A percentile compares a stretch with the other conserved stretches of the same genome.
These are phyloP conservation scores for Tonatia bakeri DNA, from an alignment of 2,113 vertebrate genomes.

Conservation along the genomic window DNA sequence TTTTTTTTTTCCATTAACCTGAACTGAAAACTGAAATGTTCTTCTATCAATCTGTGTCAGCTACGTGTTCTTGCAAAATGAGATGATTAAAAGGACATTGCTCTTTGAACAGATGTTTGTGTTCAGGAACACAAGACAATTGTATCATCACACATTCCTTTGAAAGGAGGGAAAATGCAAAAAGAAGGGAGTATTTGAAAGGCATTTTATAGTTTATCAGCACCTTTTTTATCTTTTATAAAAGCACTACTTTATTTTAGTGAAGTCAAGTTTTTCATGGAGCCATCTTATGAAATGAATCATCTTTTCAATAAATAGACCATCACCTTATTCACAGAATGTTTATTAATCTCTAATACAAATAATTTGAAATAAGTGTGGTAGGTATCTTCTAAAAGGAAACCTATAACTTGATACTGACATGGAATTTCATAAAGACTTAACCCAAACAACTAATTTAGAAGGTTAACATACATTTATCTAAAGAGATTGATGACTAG, in stretches of 20 bases:
- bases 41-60: background rate
- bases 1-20: background rate
- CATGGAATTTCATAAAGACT: background rate
- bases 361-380: background rate
- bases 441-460: background rate
- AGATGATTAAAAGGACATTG: background rate
- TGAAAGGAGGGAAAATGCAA: background rate
- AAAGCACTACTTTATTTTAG: background rate
- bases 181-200: background rate
- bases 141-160: background rate
- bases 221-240: background rate
- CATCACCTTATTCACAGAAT: background rate
- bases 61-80: background rate
- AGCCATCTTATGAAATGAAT: background rate
- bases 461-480: background rate
- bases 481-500: background rate
- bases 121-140: background rate
- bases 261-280: background rate
- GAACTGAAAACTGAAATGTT: background rate
- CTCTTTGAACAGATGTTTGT: background rate
- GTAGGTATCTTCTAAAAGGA: background rate
- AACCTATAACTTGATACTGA: background rate
- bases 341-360: background rate
- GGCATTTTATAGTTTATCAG: background rate
- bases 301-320: background rate